Evolutionary conservation across 2,888 invertebrate genomes (phyloP).

Genomic region (Phytoseiulus persimilis): DNA sequence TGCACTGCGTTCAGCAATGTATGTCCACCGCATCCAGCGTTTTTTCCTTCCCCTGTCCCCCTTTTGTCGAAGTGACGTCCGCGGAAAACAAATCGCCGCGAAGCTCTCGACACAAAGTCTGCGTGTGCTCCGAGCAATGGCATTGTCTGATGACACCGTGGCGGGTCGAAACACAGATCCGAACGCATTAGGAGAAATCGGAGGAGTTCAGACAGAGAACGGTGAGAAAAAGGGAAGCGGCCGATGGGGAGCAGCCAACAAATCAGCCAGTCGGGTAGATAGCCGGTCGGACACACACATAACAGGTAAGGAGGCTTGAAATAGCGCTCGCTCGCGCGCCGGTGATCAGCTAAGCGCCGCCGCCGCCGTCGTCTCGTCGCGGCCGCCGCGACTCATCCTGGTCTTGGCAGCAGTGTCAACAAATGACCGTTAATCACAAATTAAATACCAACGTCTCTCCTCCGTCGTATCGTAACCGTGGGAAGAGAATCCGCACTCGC

Average conservation of each 20-base stretch:
- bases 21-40: neutral
- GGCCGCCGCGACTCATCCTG: neutral
- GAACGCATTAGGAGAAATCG: neutral
- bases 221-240: neutral
- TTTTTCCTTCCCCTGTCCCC: neutral
- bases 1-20: slow-evolving; percentile 5
- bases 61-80: no score
- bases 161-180: neutral
- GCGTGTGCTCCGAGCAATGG: neutral
- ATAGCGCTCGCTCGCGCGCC: neutral
- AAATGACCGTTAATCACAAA: slow-evolving; percentile 29
- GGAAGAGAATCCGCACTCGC: neutral
- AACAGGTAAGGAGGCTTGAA: slow-evolving; percentile 5
- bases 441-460: slow-evolving; percentile 10
- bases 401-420: slow-evolving; percentile 11
- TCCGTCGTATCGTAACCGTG: neutral
- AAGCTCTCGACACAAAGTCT: neutral
- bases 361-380: neutral
- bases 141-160: neutral
- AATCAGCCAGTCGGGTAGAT: neutral
- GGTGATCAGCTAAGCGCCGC: neutral
- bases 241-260: neutral
- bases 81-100: neutral
- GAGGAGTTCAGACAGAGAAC: neutral
- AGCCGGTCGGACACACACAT: neutral